These are phyloP conservation scores for Agonopterix arenella DNA, from an alignment of 2,888 invertebrate species.

Conservation along the genomic window DNA sequence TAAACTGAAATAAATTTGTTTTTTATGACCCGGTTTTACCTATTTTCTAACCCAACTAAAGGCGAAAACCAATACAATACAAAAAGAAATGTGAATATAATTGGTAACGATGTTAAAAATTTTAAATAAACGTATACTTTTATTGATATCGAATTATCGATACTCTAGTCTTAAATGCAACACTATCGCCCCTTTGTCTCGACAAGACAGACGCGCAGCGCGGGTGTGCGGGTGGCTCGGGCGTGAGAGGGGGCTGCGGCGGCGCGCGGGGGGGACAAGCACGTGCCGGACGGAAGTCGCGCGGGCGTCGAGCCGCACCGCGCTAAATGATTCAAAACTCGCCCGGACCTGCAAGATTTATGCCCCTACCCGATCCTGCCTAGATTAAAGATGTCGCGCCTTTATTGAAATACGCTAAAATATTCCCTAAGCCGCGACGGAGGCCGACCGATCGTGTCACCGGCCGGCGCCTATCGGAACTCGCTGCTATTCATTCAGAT, in stretches of 20 bases:
- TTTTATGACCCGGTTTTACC: no score
- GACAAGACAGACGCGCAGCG: constrained; percentile 70
- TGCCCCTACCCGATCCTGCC: constrained; percentile 68
- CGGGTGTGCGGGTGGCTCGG: constrained; percentile 26
- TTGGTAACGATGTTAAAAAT: background rate
- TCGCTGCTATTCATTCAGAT: constrained; percentile 44
- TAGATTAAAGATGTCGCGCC: constrained; percentile 76
- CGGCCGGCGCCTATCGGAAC: background rate
- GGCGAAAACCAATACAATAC: no score
- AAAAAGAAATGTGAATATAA: no score
- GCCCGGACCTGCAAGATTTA: constrained; percentile 75
- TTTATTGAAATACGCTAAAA: constrained; percentile 40
- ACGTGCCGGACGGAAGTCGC: constrained; percentile 75
- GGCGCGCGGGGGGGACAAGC: constrained; percentile 35
- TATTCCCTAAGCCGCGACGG: constrained; percentile 13
- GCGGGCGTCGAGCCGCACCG: constrained; percentile 54
- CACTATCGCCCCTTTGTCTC: constrained; percentile 73
- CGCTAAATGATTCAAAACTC: constrained; percentile 77
- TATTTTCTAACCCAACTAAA: no score
- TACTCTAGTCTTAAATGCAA: constrained; percentile 18
- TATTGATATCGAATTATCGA: constrained; percentile 16
- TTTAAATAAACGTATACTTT: background rate
- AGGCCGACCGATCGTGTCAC: background rate
- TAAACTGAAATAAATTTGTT: no score
- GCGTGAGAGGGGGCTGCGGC: constrained; percentile 18